Conservation (phyloP, 35 echinoderm and acorn worm species). For the Nesometra sesokonis region DNA sequence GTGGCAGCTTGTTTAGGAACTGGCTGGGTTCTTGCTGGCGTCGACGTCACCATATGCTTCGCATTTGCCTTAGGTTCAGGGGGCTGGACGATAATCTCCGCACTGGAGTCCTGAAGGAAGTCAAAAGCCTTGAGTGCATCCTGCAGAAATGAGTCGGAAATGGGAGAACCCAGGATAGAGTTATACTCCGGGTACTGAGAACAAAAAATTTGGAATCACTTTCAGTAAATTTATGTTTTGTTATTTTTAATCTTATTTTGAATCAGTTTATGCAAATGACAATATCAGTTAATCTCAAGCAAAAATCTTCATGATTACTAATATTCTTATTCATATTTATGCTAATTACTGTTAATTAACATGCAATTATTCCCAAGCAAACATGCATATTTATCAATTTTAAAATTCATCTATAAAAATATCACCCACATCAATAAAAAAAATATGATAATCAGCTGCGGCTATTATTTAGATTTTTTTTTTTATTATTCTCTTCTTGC, state of each 20-base stretch:
- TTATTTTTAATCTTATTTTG: background rate
- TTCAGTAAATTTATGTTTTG: background rate
- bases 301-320: too few relatives aligned
- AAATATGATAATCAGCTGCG: too few relatives aligned
- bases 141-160: slow-evolving; percentile 20
- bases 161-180: background rate
- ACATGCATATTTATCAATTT: background rate
- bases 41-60: background rate
- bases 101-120: slow-evolving; percentile 35
- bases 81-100: background rate
- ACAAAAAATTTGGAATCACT: background rate
- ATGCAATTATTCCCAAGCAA: background rate
- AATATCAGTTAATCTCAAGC: too few relatives aligned
- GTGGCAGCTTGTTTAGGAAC: background rate
- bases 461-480: background rate
- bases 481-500: background rate
- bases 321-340: too few relatives aligned
- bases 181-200: background rate
- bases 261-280: too few relatives aligned
- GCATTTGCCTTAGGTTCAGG: background rate
- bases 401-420: background rate
- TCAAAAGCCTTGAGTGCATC: slow-evolving; percentile 92
- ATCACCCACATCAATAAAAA: background rate
- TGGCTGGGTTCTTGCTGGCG: background rate
- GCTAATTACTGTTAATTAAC: background rate